These are phyloP conservation scores for Taeniopygia guttata DNA, from an alignment of 2,797 vertebrate species.

Conservation along the genomic window DNA sequence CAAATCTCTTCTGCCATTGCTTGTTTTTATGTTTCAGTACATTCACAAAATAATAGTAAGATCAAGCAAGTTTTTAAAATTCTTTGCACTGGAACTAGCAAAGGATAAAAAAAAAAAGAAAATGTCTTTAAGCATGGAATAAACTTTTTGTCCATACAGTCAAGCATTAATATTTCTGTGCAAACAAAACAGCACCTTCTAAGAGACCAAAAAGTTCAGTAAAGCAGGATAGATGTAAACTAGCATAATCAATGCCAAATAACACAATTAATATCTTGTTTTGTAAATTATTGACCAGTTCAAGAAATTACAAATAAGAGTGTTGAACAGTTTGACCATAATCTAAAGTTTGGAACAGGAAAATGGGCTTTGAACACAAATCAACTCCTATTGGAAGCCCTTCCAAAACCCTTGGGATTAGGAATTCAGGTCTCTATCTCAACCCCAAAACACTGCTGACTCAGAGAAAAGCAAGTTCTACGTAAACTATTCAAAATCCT, in stretches of 20 bases:
- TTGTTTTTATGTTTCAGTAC: not conserved
- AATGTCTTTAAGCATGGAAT: not conserved
- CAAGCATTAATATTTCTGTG: not conserved
- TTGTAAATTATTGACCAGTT: not conserved
- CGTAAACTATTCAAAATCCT: not conserved
- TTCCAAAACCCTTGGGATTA: conserved; percentile 34
- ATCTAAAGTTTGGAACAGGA: not conserved
- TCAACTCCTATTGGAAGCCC: not conserved
- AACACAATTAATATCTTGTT: not conserved
- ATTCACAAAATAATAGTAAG: not conserved
- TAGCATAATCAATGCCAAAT: not conserved
- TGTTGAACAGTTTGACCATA: not conserved
- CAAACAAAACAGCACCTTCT: not conserved
- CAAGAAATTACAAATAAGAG: not conserved
- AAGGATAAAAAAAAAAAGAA: not conserved
- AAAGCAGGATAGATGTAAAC: not conserved
- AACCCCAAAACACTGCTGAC: not conserved
- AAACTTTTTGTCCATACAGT: not conserved
- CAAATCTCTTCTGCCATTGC: fast-evolving
- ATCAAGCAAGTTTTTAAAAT: not conserved
- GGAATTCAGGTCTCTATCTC: conserved; percentile 4
- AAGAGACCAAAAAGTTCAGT: not conserved
- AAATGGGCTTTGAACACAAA: not conserved
- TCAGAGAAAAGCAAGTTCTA: conserved; percentile 1
- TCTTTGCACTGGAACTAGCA: not conserved